Evolutionary conservation across 2,888 invertebrate species (phyloP), one percentile per base, ranked within the genome.

Genomic region (Macaria notata): DNA sequence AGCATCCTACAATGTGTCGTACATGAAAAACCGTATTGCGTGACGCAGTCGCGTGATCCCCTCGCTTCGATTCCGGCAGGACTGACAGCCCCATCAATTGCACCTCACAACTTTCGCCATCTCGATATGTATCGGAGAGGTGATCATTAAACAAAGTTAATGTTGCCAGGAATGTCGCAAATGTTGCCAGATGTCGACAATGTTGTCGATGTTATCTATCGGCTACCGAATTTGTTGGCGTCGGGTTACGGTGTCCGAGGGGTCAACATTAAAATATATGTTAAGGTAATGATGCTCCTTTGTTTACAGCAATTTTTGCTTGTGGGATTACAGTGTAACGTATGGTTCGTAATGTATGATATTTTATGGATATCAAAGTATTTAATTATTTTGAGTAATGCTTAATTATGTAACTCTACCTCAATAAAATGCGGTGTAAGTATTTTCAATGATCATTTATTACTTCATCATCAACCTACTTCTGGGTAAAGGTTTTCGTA

Each of bases 81-180:
- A 75, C 65, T 73, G 80, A 81, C 83, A 80, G 76, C 76, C 72
- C 79, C 83, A 85, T 88, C 86, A 87, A 88, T 89, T 84, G 83
- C 76, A 76, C 84, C 84, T 79, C 76, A 71, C 84, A 88, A 89
- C 87, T 90, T 89, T 89, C 86, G 81, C 88, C 84, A 78, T 75
- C 79, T 76, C 7, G 84, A 86, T 86, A 81, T 77, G 81, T 78
- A 85, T 86, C 84, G 69, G 48, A 54, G 51, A 51, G 62, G 58
- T 65, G 59, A 64, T 69, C 71, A 67, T 76, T 76, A 76, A 73
- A 4, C 8, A 41, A 36, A 6, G 7, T 4, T 36, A 36, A 7
- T 7, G 4, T 36, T 7, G 5, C 33, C 4, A 36, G 33, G 48
- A 61, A 45, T 56, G 57, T 56, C 53, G 51, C 51, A 49, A 52